Evolutionary conservation across 1,140 invertebrate genomes (phyloP).

Genomic region (Orius laevigatus): DNA sequence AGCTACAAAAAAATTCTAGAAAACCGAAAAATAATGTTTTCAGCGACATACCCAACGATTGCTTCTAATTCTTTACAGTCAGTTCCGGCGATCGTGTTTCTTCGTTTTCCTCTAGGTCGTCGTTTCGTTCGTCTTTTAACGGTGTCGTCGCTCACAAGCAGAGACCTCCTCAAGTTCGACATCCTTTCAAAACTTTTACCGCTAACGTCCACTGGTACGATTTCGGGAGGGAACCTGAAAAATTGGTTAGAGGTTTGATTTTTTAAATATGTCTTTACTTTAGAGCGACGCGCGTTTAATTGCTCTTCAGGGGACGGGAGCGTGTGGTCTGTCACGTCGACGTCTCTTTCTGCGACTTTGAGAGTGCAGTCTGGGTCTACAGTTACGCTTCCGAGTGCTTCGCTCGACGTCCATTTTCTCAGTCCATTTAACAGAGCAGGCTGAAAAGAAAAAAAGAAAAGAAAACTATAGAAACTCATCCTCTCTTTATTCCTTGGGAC

Average conservation of each 20-base stretch:
- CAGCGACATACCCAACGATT: conserved; percentile 19
- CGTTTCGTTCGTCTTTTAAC: conserved; percentile 48
- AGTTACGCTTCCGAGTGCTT: conserved; percentile 65
- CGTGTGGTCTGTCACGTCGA: conserved; percentile 49
- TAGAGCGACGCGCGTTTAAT: conserved; percentile 53
- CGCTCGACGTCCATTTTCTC: conserved; percentile 65
- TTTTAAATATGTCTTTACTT: conserved; percentile 37
- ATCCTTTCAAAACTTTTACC: conserved; percentile 72
- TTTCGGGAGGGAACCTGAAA: conserved; percentile 64
- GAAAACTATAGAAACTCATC: no score
- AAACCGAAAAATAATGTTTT: neutral
- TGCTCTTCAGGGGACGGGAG: conserved; percentile 70
- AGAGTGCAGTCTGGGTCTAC: conserved; percentile 55
- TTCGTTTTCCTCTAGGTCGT: conserved; percentile 59
- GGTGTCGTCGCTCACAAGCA: conserved; percentile 35
- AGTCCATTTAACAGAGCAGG: conserved; percentile 62
- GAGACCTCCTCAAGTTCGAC: conserved; percentile 62
- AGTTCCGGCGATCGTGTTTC: conserved; percentile 77
- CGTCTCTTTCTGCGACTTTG: conserved; percentile 28
- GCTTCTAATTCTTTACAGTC: conserved; percentile 61
- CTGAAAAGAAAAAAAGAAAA: no score
- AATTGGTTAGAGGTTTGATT: neutral
- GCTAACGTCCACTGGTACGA: conserved; percentile 73
- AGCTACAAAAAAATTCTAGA: conserved; percentile 36
- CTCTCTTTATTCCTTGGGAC: no score